Conservation (phyloP, 1,140 invertebrate species). For the Parasteatoda tepidariorum region DNA sequence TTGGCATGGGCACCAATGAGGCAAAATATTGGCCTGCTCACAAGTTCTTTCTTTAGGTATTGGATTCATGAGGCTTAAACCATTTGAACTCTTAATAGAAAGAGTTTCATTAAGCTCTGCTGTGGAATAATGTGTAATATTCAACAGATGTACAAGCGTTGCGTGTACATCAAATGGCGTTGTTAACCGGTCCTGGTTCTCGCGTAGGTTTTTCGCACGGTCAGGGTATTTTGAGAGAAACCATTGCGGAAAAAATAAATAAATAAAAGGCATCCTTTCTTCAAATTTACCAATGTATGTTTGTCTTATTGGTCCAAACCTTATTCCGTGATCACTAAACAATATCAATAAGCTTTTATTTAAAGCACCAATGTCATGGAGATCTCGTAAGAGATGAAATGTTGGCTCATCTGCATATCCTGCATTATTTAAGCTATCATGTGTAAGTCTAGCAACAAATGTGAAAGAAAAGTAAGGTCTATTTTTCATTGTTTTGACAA, state of each 20-base stretch:
- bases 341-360: slow-evolving; percentile 79
- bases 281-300: slow-evolving; percentile 78
- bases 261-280: slow-evolving; percentile 80
- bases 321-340: slow-evolving; percentile 92
- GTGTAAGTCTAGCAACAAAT: slow-evolving; percentile 67
- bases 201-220: slow-evolving; percentile 76
- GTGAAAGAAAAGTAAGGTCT: slow-evolving; percentile 66
- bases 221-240: slow-evolving; percentile 76
- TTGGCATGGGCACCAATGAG: slow-evolving; percentile 70
- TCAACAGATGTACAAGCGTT: slow-evolving; percentile 65
- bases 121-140: background rate
- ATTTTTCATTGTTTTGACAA: slow-evolving; percentile 45
- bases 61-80: slow-evolving; percentile 81
- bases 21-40: slow-evolving; percentile 66
- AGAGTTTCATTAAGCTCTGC: slow-evolving; percentile 9
- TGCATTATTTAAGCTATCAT: slow-evolving; percentile 67
- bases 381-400: slow-evolving; percentile 64
- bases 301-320: slow-evolving; percentile 84
- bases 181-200: slow-evolving; percentile 73
- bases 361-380: slow-evolving; percentile 65
- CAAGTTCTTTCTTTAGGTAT: slow-evolving; percentile 73
- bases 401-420: slow-evolving; percentile 66
- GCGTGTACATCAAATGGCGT: slow-evolving; percentile 72
- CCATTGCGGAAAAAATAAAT: slow-evolving; percentile 80
- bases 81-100: slow-evolving; percentile 65